Evolutionary conservation across 1,140 invertebrate species (phyloP), one percentile per base, ranked within the genome.

Genomic region (Parapsyche elsis): DNA sequence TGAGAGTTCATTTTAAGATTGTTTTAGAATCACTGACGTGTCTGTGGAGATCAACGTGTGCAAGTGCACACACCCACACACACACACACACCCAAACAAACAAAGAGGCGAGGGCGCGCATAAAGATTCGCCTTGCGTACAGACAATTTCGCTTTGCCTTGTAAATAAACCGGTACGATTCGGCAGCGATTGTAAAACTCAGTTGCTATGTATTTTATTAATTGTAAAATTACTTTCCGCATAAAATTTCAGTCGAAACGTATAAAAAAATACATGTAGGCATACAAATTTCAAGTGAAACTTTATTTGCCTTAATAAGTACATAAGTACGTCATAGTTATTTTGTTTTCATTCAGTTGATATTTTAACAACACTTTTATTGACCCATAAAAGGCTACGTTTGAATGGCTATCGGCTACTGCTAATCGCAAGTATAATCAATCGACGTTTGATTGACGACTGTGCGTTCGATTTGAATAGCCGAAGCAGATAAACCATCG

Each of bases 81-180:
- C 61, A 67, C 61, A 7, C 21, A 67, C 2, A 12, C 2, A 67
- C 19, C 24, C n/a, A 14, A 53, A n/a, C n/a, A n/a, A n/a, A n/a
- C n/a, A 10, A 53, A 12, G 49, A 53, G 49, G 49, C 49, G 49
- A 53, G 49, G 49, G 49, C 49, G 49, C 16, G 10, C 49, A 76
- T 19, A 44, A 61, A 76, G 74, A 76, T 76, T 61, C 53, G 74
- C 44, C 53, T 76, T 76, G 53, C 45, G 45, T 74, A 74, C 38
- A 23, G n/a, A 74, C 45, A 61, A 61, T 61, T 74, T 74, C 46
- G 70, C 70, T 26, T 26, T 21, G 44, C 74, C 74, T 16, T 75
- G 38, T 76, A 59, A 59, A 45, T 44, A 76, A 76, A 76, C 74
- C 74, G 74, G 74, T 76, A 76, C 44, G 74, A 30, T 30, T 30